Evolutionary conservation across 2,797 vertebrate genomes (phyloP).

Genomic region (Oryzias sinensis): DNA sequence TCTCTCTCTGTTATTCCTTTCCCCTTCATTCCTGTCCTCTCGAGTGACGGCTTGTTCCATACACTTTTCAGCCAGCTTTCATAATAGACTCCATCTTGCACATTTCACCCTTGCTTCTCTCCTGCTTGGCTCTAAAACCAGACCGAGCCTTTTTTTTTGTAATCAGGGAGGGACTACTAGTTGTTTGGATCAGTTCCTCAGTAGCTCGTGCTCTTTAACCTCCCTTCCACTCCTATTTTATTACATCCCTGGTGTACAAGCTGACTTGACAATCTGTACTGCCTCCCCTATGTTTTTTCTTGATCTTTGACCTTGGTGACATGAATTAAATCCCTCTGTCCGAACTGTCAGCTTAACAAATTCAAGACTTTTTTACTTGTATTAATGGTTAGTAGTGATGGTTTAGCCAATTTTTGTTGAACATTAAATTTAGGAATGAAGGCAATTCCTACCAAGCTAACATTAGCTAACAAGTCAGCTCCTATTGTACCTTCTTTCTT

Average conservation of each 20-base stretch:
- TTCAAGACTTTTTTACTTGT: too few species aligned
- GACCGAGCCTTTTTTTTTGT: constrained; percentile 30
- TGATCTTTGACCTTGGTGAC: constrained; percentile 2
- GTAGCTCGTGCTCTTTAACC: constrained; percentile 21
- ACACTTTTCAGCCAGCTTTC: constrained; percentile 52
- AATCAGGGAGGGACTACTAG: constrained; percentile 45
- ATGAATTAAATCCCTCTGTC: too few species aligned
- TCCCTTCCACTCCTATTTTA: constrained; percentile 22
- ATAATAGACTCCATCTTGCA: constrained; percentile 56
- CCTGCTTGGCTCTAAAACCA: constrained; percentile 46
- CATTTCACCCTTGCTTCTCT: constrained; percentile 51
- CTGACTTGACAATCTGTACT: constrained; percentile 10
- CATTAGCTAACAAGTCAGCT: too few species aligned
- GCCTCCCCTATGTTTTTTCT: constrained; percentile 2
- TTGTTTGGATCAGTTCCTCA: constrained; percentile 49
- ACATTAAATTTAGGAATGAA: too few species aligned
- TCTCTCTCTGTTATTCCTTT: constrained; percentile 41
- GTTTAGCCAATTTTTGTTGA: too few species aligned
- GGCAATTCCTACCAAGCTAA: too few species aligned
- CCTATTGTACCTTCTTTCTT: too few species aligned
- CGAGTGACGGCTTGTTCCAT: constrained; percentile 60
- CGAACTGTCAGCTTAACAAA: too few species aligned
- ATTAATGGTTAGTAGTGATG: too few species aligned
- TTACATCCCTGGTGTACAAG: constrained; percentile 4
- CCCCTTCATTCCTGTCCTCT: constrained; percentile 40